Conservation (phyloP, 2,888 invertebrate species). For the Leptothorax acervorum region DNA sequence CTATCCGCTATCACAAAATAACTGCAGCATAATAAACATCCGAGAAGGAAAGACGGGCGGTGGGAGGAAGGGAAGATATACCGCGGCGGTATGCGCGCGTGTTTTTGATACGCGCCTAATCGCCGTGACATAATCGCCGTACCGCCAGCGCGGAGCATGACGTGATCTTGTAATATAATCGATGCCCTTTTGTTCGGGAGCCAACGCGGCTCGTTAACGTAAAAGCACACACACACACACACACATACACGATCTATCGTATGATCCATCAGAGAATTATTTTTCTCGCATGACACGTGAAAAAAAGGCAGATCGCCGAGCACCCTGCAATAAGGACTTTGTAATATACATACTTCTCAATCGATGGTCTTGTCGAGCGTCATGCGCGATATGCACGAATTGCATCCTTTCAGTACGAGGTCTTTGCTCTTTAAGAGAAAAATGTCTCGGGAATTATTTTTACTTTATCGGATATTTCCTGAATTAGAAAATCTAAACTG, state of each 20-base stretch:
- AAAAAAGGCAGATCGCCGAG: background rate
- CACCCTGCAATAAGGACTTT: background rate
- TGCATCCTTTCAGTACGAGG: background rate
- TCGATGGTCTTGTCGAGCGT: constrained; percentile 25
- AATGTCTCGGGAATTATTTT: background rate
- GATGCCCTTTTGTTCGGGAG: constrained; percentile 36
- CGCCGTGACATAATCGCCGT: constrained; percentile 49
- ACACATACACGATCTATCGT: background rate
- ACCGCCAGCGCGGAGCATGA: constrained; percentile 11
- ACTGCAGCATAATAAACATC: constrained; percentile 38
- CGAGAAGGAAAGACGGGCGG: background rate
- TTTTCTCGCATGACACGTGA: constrained; percentile 21
- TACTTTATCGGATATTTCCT: background rate
- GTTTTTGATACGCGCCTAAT: constrained; percentile 53
- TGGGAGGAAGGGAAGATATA: background rate
- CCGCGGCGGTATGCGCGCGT: constrained; percentile 17
- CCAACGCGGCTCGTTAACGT: constrained; percentile 43
- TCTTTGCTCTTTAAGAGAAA: background rate
- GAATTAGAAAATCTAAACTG: background rate
- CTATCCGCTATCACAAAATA: constrained; percentile 43
- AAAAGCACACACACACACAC: constrained; percentile 6
- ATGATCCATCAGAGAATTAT: constrained; percentile 14
- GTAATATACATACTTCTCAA: constrained; percentile 6
- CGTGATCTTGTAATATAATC: constrained; percentile 49
- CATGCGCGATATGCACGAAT: constrained; percentile 8